phyloP scores from a whole-genome alignment of 2,888 invertebrate genomes.

The Didymodactylos carnosus region DNA sequence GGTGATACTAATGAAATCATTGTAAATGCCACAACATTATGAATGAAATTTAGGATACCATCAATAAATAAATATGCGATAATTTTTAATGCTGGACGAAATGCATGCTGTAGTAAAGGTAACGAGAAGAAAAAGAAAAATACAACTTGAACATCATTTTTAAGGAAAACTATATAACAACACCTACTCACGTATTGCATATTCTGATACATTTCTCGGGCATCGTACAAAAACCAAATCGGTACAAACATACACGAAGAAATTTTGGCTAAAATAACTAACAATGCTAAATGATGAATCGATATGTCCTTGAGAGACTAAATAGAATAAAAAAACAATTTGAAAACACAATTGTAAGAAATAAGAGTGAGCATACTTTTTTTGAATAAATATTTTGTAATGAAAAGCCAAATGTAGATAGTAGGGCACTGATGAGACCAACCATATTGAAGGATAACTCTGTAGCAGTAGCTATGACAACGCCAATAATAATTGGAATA shows the following conservation, averaged over 20 bases:
- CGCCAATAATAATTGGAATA: conserved; percentile 69
- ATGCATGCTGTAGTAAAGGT: neutral
- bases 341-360: conserved; percentile 9
- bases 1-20: conserved; percentile 72
- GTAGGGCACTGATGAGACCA: conserved; percentile 63
- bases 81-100: conserved; percentile 13
- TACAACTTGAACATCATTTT: neutral
- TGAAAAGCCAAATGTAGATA: conserved; percentile 72
- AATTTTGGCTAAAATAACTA: conserved; percentile 56
- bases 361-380: conserved; percentile 45
- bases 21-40: conserved; percentile 81
- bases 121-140: too few relatives aligned
- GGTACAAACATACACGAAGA: conserved; percentile 62
- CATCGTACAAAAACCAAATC: conserved; percentile 56
- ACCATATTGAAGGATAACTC: conserved; percentile 71
- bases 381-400: conserved; percentile 84
- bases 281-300: conserved; percentile 65
- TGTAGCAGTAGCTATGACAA: conserved; percentile 70
- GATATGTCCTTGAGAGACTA: conserved; percentile 63
- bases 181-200: conserved; percentile 42
- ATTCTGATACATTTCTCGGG: conserved; percentile 45
- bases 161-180: neutral
- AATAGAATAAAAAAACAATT: conserved; percentile 17
- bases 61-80: conserved; percentile 49
- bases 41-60: conserved; percentile 72